phyloP scores from a whole-genome alignment of 2,113 vertebrate species.

The Mastomys natalensis region DNA sequence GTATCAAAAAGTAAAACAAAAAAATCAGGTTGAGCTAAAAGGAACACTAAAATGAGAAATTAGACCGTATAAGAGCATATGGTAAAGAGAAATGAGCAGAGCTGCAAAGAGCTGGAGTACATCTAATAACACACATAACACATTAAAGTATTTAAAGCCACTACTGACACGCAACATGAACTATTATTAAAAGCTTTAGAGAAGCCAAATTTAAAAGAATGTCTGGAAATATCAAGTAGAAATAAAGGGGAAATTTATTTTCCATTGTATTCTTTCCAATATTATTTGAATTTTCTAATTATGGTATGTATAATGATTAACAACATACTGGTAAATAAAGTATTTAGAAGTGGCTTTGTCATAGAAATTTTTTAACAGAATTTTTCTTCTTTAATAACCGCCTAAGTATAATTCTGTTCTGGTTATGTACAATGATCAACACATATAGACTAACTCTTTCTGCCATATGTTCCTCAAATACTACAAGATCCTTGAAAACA shows the following conservation, averaged over 20 bases:
- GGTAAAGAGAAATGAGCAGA: conserved; percentile 19
- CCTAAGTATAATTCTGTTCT: conserved; percentile 1
- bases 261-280: background rate
- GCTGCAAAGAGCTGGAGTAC: background rate
- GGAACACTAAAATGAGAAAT: conserved; percentile 41
- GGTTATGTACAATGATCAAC: conserved; percentile 24
- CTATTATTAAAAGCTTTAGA: background rate
- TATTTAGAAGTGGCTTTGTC: background rate
- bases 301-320: background rate
- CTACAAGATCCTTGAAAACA: conserved; percentile 1
- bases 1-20: background rate
- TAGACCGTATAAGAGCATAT: background rate
- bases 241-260: background rate
- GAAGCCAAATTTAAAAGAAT: conserved; percentile 30
- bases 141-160: background rate
- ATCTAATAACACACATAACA: conserved; percentile 8
- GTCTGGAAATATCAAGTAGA: conserved; percentile 44
- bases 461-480: background rate
- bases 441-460: background rate
- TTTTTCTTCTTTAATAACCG: conserved; percentile 33
- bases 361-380: background rate
- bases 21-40: conserved; percentile 7
- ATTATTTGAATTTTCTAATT: conserved; percentile 33
- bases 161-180: background rate
- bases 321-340: conserved; percentile 27